Base-by-base conservation (phyloP, 2,797 vertebrate genomes). In the Neosilurus mollespiculum region DNA sequence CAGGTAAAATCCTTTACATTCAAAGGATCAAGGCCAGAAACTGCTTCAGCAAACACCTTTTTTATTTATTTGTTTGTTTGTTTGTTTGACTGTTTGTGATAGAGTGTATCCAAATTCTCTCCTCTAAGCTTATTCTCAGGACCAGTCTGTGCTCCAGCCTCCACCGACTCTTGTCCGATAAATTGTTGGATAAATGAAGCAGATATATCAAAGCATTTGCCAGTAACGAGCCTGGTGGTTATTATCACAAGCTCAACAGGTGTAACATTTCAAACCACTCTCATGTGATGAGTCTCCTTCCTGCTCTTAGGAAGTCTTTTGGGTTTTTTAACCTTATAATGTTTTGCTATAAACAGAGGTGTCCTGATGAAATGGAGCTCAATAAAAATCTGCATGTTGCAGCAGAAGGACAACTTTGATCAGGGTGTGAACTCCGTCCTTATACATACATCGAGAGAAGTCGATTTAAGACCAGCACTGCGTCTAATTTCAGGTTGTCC, bases 181-280 rank as follows among this genome's bases (percentile, higher is more conserved):
- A 37, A 72, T 15, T 34, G 53, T 59, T 53, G 16, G 66, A 81
- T 58, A 75, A 69, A 16, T 22, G 20, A 62, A 77, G 58, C 64
- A 56, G 18, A 56, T 78, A n/a, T 64, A 65, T 82, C 65, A 72
- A 15, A 70, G 43, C 72, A 9, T 65, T 81, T 10, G n/a, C 62
- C 24, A 64, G 56, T 26, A 72, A 81, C 11, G 15, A 78, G 72
- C 14, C 37, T 43, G 16, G 22, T 43, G 72, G 22, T 80, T 66
- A 56, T 69, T 65, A 49, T 78, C 64, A 30, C 49, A 71, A 10
- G 22, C 62, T 78, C 10, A 4, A 16, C 34, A 37, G 9, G 18
- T n/a, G 9, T 72, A 66, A 84, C 70, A 80, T 75, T 84, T 81
- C 81, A 62, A 88, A 81, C 80, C 24, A 70, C 20, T 66, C 34